Evolutionary conservation across 2,888 invertebrate genomes (phyloP).

Genomic region (Stenodema calcarata): DNA sequence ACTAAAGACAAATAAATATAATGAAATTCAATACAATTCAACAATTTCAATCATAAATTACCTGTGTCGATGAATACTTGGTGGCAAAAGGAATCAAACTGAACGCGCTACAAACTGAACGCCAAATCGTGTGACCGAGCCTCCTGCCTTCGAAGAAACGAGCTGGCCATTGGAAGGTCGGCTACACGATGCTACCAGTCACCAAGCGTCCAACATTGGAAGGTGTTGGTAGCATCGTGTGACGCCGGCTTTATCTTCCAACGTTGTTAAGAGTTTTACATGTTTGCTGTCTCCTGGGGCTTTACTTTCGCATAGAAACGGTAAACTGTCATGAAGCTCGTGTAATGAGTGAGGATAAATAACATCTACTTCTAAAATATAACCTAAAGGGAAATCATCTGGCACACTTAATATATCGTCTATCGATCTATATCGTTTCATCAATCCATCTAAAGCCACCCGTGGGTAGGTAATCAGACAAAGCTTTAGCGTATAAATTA

Average conservation of each 20-base stretch:
- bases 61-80: too few species aligned
- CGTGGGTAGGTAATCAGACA: conserved; percentile 59
- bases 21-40: too few species aligned
- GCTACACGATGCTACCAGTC: too few species aligned
- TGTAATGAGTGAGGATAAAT: conserved; percentile 45
- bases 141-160: too few species aligned
- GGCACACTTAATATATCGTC: not conserved
- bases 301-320: conserved; percentile 29
- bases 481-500: conserved; percentile 60
- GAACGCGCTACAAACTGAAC: too few species aligned
- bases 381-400: conserved; percentile 41
- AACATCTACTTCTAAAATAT: conserved; percentile 50
- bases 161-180: too few species aligned
- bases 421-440: not conserved
- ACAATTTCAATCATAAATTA: too few species aligned
- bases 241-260: conserved; percentile 11
- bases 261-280: conserved; percentile 45
- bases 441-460: conserved; percentile 59
- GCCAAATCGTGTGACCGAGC: too few species aligned
- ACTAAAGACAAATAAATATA: too few species aligned
- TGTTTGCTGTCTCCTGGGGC: not conserved
- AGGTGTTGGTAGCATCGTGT: too few species aligned
- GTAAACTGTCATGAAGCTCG: conserved; percentile 39
- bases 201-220: too few species aligned
- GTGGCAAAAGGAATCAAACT: too few species aligned